Conservation (phyloP, 2,797 vertebrate genomes). For the Luscinia luscinia region DNA sequence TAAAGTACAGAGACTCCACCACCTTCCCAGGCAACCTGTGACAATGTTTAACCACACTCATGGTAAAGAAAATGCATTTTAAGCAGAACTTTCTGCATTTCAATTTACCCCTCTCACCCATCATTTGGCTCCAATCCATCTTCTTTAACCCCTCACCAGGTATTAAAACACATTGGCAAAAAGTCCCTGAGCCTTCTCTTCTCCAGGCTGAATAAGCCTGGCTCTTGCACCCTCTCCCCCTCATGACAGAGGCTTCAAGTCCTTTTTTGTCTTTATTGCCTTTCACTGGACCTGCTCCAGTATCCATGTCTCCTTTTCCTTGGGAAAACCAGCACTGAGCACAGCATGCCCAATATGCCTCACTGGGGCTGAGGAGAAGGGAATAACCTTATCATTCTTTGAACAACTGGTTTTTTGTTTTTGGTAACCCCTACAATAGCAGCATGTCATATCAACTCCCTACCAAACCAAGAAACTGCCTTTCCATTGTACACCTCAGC, state of each 20-base stretch:
- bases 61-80: not conserved
- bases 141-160: not conserved
- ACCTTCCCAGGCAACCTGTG: not conserved
- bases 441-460: not conserved
- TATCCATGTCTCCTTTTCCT: not conserved
- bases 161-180: not conserved
- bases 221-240: not conserved
- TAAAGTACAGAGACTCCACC: not conserved
- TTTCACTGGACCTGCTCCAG: not conserved
- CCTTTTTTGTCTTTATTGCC: not conserved
- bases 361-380: not conserved
- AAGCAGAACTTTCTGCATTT: not conserved
- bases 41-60: not conserved
- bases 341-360: not conserved
- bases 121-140: not conserved
- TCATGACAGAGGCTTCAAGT: not conserved
- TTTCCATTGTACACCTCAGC: not conserved
- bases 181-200: not conserved
- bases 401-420: not conserved
- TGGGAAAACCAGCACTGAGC: not conserved
- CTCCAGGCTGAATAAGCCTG: not conserved
- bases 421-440: not conserved
- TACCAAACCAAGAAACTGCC: not conserved
- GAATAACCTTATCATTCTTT: not conserved
- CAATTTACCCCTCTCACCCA: not conserved